Base-by-base conservation (phyloP, 2,113 vertebrate species). In the Pao palembangensis region DNA sequence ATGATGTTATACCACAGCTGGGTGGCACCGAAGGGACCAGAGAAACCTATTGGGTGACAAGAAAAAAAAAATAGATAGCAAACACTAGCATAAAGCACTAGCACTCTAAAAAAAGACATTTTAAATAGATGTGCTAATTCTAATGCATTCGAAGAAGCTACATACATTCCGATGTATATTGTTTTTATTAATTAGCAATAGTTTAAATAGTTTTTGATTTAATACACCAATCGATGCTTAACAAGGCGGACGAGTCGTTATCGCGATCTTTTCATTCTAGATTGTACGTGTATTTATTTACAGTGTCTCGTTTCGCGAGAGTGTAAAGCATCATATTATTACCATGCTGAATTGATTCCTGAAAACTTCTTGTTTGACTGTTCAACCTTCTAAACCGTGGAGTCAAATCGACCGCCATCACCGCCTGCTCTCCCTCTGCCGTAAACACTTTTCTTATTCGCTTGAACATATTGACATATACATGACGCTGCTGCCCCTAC, bases 1-100 rank as follows among this genome's bases (percentile, higher is more conserved):
- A 95, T 93, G 80, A 94, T 93, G 81, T 89, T 89, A 64, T 91
- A 87, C 93, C 93, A 95, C 5, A 96, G 81, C 50, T 91, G 92
- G 18, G 92, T 94, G 41, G 93, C 92, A 64, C 91, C 90, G 73
- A 95, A 95, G 42, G 91, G 92, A 47, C 91, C 92, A 7, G 79
- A 73, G 0, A 72, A 83, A 57, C 81, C 92, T 94, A 46, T 31
- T 6, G n/a, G 19, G 5, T 43, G 44, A 59, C 23, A 55, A 4
- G 18, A 38, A 38, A 38, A 38, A 38, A 38, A 38, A 38, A 38
- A 38, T 38, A 38, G 34, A 38, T 2, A 12, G 5, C 25, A 28
- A 3, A 28, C 25, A 28, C 25, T 28, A 28, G 25, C 25, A 7
- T 28, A 28, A 28, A n/a, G n/a, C n/a, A n/a, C n/a, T n/a, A n/a